Evolutionary conservation across 2,888 invertebrate genomes (phyloP).

Genomic region (Aleiodes alternator): DNA sequence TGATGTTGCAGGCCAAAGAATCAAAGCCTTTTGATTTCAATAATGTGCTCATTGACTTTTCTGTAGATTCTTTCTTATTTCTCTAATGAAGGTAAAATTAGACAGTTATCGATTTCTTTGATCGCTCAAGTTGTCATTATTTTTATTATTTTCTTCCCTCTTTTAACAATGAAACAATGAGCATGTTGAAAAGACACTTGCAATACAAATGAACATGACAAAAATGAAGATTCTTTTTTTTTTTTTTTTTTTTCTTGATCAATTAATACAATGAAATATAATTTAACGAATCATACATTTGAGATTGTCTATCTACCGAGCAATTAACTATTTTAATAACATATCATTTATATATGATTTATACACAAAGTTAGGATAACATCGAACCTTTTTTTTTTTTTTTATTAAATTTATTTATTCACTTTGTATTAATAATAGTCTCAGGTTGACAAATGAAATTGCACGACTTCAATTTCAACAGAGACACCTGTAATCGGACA

Average conservation of each 20-base stretch:
- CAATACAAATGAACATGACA: slow-evolving; percentile 10
- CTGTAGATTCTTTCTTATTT: no score
- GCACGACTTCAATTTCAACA: slow-evolving; percentile 1
- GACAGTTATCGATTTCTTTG: not conserved
- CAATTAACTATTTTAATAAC: slow-evolving; percentile 16
- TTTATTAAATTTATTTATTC: slow-evolving; percentile 12
- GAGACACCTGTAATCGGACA: slow-evolving; percentile 17
- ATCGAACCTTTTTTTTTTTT: slow-evolving; percentile 23
- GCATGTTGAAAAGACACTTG: not conserved
- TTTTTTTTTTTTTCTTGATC: slow-evolving; percentile 2
- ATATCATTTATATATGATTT: slow-evolving; percentile 28
- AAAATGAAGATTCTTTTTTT: not conserved
- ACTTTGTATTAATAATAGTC: not conserved
- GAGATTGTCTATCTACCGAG: slow-evolving; percentile 34
- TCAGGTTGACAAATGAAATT: slow-evolving; percentile 21
- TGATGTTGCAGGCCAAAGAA: no score
- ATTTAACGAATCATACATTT: slow-evolving; percentile 27
- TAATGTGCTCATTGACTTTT: no score
- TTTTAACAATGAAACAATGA: slow-evolving; percentile 16
- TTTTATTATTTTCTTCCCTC: not conserved
- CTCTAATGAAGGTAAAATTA: not conserved
- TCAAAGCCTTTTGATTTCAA: no score
- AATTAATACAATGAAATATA: slow-evolving; percentile 28
- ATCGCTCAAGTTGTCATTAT: not conserved
- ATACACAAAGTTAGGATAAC: slow-evolving; percentile 31